Evolutionary conservation across 1,140 invertebrate genomes (phyloP), one percentile per base, ranked within the genome.

Genomic region (Himalopsyche phryganea): DNA sequence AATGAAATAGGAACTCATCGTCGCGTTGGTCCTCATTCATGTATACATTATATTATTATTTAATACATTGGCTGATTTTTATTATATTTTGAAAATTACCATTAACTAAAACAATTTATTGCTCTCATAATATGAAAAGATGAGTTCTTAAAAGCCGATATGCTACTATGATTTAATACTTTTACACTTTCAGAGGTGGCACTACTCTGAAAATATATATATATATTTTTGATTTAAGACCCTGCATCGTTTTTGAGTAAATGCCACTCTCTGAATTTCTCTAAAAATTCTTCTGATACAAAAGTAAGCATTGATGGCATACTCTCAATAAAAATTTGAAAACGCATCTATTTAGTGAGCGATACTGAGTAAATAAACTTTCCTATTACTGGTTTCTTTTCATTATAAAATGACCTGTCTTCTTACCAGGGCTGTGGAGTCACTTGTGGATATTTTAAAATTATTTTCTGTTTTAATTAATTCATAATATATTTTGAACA

Each of bases 21-120:
- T 63, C 58, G 53, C 58, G 58, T 64, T 64, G 62, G 62, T 64
- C 62, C 62, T 64, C 62, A 50, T 60, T 60, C 58, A 47, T 64
- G 62, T 64, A 64, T 64, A 64, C 62, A 52, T 57, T 60, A 50
- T 7, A 15, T 63, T 55, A 28, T 19, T 46, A 32, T 32, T 11
- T 28, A 28, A 28, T 28, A 28, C 23, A 28, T 28, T 28, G 23
- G 23, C 23, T 28, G 23, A 28, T 28, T 28, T 28, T 28, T 28
- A 28, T 5, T 28, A 5, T 28, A 28, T 28, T 5, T 28, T 28
- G 3, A 9, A 28, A 28, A 28, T 28, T 28, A 28, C 9, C n/a
- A 14, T 14, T n/a, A 47, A 45, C 46, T 46, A 14, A 52, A 47
- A 49, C 44, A 54, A 35, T 41, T 63, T 59, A 63, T 59, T 63